Base-by-base conservation (phyloP, 2,113 vertebrate genomes). In the Colius striatus region DNA sequence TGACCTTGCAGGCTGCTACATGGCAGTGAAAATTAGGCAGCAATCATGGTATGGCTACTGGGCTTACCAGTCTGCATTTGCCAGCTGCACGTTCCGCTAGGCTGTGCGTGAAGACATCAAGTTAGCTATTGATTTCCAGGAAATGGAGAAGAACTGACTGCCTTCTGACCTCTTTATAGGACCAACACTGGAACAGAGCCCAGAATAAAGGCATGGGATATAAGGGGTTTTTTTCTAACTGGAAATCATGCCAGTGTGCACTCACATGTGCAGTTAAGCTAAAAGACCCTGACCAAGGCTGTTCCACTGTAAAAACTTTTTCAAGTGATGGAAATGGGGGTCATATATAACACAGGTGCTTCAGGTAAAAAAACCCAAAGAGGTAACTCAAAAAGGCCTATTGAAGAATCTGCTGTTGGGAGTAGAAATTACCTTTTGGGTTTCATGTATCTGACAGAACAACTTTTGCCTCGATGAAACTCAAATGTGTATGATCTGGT, bases 111-210 rank as follows among this genome's bases (percentile, higher is more conserved):
- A 30, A 62, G 67, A 26, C 30, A 13, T 19, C 9, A 3, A 4
- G 6, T 26, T 61, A 45, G 23, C 26, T 11, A 6, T 6, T 9
- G 2, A 0, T 23, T 4, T 25, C 6, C 26, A 38, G 10, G 1
- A 57, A 45, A 4, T 6, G n/a, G 26, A 20, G 11, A 41, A 41
- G 8, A 53, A 34, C 23, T 45, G 21, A 10, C 15, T 58, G 11
- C 3, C n/a, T 60, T 67, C 38, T 67, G 23, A 19, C 3, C 3
- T 16, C 11, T 55, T 50, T 2, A 14, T 9, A 38, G 14, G 23
- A 25, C 8, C 12, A 7, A 4, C 1, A 0, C 23, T 57, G 74
- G 45, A 72, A 53, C 13, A 72, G 16, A 57, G 10, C 14, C 57
- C 36, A 12, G 21, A 89, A 63, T 9, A 20, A 77, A 38, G 10